Base-by-base conservation (phyloP, 2,113 vertebrate species). In the Syngnathus typhle region DNA sequence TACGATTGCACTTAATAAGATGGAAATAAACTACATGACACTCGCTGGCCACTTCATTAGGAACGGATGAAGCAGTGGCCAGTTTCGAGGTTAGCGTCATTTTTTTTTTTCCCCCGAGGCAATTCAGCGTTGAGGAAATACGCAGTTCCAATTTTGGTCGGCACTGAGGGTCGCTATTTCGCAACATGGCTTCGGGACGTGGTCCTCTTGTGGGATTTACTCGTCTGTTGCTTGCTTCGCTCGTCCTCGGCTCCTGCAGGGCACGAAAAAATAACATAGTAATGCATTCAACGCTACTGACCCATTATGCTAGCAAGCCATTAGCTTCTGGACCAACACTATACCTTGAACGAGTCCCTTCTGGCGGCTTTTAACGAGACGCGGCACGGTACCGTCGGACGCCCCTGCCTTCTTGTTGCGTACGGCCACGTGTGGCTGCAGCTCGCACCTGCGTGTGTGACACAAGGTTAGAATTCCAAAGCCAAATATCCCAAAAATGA, bases 371-470 rank as follows among this genome's bases (percentile, higher is more conserved):
- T 63, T 80, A 7, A 16, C 43, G 58, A 46, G 37, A 6, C 10
- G 23, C 13, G 71, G 43, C 13, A 68, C 63, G 6, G 77, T 65
- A 23, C 60, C 43, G 18, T 86, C 80, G 3, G 64, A 64, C 0
- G 79, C 81, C 5, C 67, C 79, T 2, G 16, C 37, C 67, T 68
- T 86, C 49, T 83, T 68, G 43, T 89, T 80, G 12, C 91, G 89
- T 71, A 90, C 90, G 16, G 88, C 91, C 7, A 64, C 2, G 4
- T 87, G 84, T 5, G 85, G 84, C 55, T 82, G 79, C 54, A 90
- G 74, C 67, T 91, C 84, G 72, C 77, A 88, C 73, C 91, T 91
- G 72, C 46, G 15, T 27, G 44, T 41, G 16, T 7, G 69, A 64
- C 2, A 71, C 32, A 74, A n/a, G 4, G 13, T 23, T 21, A 2